These are phyloP conservation scores for Gymnoscelis rufifasciata DNA, from an alignment of 2,888 invertebrate genomes.

Conservation along the genomic window DNA sequence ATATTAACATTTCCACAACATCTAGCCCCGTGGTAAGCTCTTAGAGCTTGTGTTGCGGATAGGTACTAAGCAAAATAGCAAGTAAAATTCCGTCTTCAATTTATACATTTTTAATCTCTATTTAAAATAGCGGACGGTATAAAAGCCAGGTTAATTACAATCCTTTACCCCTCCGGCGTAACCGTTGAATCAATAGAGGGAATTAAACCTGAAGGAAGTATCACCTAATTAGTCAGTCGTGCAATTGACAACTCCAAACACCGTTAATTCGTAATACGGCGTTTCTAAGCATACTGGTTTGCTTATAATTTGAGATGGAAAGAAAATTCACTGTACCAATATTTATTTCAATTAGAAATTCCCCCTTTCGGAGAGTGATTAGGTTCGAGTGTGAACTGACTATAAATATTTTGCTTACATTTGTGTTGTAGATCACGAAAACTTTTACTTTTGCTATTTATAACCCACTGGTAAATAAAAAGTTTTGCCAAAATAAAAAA, in stretches of 20 bases:
- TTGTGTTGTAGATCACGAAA: no score
- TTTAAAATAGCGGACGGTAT: no score
- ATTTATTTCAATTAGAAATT: conserved; percentile 70
- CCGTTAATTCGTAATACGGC: conserved; percentile 27
- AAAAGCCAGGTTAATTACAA: not conserved
- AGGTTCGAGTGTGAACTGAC: not conserved
- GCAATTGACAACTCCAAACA: conserved; percentile 23
- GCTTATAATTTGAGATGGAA: conserved; percentile 42
- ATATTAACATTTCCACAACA: no score
- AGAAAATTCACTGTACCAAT: conserved; percentile 65
- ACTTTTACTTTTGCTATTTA: no score
- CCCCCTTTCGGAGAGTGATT: conserved; percentile 22
- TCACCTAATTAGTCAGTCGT: conserved; percentile 17
- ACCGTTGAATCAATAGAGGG: conserved; percentile 4
- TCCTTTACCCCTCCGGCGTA: not conserved
- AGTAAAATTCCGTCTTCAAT: no score
- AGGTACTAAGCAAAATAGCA: no score
- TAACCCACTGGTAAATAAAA: no score
- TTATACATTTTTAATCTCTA: no score
- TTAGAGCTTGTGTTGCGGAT: no score
- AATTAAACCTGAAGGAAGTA: conserved; percentile 7
- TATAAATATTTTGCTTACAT: no score
- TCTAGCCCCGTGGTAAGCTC: no score
- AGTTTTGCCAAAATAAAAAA: no score
- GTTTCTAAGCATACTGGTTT: conserved; percentile 32